Evolutionary conservation across 2,797 vertebrate species (phyloP).

Genomic region (Phyllotis vaccarum): DNA sequence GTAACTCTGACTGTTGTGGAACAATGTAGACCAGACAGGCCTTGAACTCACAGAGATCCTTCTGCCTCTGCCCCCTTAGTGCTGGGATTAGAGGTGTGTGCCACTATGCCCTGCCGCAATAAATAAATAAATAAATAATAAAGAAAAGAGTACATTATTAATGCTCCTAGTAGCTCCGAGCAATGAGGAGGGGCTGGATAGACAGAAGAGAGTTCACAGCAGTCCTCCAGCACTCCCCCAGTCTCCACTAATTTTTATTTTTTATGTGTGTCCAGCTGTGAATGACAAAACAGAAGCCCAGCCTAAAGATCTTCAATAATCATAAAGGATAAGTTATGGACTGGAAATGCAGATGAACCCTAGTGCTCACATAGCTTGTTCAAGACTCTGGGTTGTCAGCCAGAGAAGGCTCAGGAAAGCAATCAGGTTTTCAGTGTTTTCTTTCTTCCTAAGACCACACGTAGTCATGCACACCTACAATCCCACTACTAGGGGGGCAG

Average conservation of each 20-base stretch:
- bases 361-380: background rate
- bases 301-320: background rate
- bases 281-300: background rate
- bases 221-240: background rate
- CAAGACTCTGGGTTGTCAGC: background rate
- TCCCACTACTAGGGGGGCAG: background rate
- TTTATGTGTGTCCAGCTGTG: background rate
- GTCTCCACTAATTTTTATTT: background rate
- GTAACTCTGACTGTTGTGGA: background rate
- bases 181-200: background rate
- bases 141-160: background rate
- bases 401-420: background rate
- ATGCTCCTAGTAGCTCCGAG: background rate
- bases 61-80: background rate
- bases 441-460: background rate
- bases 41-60: background rate
- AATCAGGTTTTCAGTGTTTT: background rate
- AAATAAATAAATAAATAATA: background rate
- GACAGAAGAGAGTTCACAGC: background rate
- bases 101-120: background rate
- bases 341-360: background rate
- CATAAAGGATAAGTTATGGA: background rate
- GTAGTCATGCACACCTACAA: background rate
- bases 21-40: background rate
- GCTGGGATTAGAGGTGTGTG: background rate